Evolutionary conservation across 2,113 vertebrate genomes (phyloP).

Genomic region (Thymallus thymallus): DNA sequence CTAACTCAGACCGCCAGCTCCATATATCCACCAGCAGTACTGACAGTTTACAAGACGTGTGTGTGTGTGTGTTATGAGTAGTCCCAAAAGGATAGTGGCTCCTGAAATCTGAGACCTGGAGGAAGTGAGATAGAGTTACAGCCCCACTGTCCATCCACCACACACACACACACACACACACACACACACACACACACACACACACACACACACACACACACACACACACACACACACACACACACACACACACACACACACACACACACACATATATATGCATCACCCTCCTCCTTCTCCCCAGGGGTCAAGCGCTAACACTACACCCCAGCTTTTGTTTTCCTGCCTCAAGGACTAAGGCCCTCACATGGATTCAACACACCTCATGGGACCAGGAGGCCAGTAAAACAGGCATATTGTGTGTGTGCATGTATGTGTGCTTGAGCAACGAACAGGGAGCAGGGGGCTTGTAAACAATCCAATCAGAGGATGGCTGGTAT

Average conservation of each 20-base stretch:
- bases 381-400: not conserved
- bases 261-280: too few species aligned
- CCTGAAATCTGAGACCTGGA: constrained; percentile 12
- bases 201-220: not conserved
- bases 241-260: too few species aligned
- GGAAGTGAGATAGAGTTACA: constrained; percentile 13
- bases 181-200: too few species aligned
- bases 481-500: constrained; percentile 27
- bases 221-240: too few species aligned
- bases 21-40: not conserved
- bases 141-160: not conserved
- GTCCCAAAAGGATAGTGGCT: not conserved
- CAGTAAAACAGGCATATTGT: not conserved
- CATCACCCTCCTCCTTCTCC: not conserved
- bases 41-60: not conserved
- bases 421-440: not conserved
- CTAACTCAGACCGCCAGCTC: not conserved
- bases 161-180: too few species aligned
- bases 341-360: not conserved
- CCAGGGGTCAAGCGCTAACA: not conserved
- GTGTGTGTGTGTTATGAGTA: not conserved
- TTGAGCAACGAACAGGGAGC: not conserved
- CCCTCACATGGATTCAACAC: constrained; percentile 1
- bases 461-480: constrained; percentile 26
- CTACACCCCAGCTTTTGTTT: constrained; percentile 1